A percentile compares a stretch with the other conserved stretches of the same genome.
These are phyloP conservation scores for Scrobipalpa atriplicella DNA, from an alignment of 2,888 invertebrate genomes.

Conservation along the genomic window DNA sequence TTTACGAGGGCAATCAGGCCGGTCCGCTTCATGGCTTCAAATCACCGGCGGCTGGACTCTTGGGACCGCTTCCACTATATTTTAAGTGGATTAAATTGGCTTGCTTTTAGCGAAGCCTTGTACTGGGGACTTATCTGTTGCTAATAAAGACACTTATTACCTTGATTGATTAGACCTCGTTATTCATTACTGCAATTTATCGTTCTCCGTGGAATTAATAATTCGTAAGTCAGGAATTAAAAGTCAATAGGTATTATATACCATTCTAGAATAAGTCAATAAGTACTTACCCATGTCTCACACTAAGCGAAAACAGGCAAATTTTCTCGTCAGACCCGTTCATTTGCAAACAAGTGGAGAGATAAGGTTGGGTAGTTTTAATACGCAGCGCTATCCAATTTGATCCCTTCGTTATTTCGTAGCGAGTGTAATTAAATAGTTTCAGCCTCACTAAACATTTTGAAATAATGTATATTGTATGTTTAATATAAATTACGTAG, in stretches of 20 bases:
- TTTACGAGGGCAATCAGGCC: conserved; percentile 53
- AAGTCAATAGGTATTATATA: neutral
- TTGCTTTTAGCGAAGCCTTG: conserved; percentile 65
- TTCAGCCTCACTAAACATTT: too few relatives aligned
- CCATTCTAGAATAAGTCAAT: too few relatives aligned
- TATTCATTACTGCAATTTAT: conserved; percentile 33
- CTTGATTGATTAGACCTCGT: conserved; percentile 58
- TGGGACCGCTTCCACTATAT: conserved; percentile 62
- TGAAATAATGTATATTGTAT: too few relatives aligned
- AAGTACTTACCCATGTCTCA: too few relatives aligned
- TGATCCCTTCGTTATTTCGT: neutral
- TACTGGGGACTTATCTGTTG: conserved; percentile 55
- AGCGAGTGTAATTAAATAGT: neutral
- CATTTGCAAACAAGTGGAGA: neutral
- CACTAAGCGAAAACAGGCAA: neutral
- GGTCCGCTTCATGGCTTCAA: conserved; percentile 50
- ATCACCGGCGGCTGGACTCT: conserved; percentile 53
- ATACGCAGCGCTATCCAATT: conserved; percentile 1
- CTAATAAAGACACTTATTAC: conserved; percentile 64
- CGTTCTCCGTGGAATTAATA: neutral
- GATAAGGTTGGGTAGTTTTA: neutral
- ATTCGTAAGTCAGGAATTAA: neutral
- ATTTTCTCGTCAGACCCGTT: neutral
- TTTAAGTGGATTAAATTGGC: conserved; percentile 77
- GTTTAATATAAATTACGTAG: too few relatives aligned